These are phyloP conservation scores for Charaxes varanes DNA, from an alignment of 1,140 invertebrate species.

Conservation along the genomic window DNA sequence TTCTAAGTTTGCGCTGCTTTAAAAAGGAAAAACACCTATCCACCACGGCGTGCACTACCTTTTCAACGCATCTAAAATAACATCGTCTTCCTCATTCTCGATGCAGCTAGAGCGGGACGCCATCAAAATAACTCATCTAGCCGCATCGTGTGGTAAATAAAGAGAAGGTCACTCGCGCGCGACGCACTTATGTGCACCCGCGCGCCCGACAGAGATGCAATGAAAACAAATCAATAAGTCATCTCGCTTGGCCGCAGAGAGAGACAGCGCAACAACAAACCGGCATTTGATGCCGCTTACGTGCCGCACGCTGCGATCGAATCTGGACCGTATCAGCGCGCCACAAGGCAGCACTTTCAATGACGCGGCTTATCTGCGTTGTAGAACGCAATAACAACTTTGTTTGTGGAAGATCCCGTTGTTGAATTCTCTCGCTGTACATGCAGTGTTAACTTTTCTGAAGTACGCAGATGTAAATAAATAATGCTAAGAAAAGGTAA, in stretches of 20 bases:
- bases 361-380: slow-evolving; percentile 20
- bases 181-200: slow-evolving; percentile 40
- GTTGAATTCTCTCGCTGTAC: slow-evolving; percentile 25
- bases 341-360: slow-evolving; percentile 27
- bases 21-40: no score
- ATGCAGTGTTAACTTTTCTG: no score
- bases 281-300: slow-evolving; percentile 49
- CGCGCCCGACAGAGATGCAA: slow-evolving; percentile 59
- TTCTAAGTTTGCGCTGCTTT: no score
- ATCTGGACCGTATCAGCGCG: slow-evolving; percentile 32
- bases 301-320: slow-evolving; percentile 25
- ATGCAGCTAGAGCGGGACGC: slow-evolving; percentile 60
- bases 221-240: slow-evolving; percentile 74
- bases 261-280: slow-evolving; percentile 62
- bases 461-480: no score
- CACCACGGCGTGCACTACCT: slow-evolving; percentile 2
- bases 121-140: slow-evolving; percentile 69
- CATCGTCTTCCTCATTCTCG: slow-evolving; percentile 43
- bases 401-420: slow-evolving; percentile 45
- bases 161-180: slow-evolving; percentile 59
- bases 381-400: slow-evolving; percentile 28
- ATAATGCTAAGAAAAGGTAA: no score
- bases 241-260: slow-evolving; percentile 59
- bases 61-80: slow-evolving; percentile 19
- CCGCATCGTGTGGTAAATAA: slow-evolving; percentile 54